These are phyloP conservation scores for Plecotus auritus DNA, from an alignment of 2,113 vertebrate genomes.

Conservation along the genomic window DNA sequence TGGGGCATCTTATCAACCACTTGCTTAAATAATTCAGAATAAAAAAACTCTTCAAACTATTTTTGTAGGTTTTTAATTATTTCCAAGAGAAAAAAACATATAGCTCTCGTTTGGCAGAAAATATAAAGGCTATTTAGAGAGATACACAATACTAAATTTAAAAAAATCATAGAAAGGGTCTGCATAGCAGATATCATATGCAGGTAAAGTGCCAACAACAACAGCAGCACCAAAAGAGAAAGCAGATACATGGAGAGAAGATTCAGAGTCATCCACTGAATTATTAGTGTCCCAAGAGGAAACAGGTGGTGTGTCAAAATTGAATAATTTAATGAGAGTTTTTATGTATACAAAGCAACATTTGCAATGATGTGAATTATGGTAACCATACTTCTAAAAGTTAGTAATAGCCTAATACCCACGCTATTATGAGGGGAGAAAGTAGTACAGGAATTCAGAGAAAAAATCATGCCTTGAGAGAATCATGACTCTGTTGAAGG, in stretches of 20 bases:
- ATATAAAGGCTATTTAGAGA: not conserved
- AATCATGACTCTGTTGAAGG: not conserved
- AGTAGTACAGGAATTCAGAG: not conserved
- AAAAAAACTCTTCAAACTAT: not conserved
- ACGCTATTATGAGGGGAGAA: not conserved
- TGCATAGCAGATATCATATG: not conserved
- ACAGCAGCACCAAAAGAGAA: slow-evolving; percentile 13
- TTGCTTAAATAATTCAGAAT: not conserved
- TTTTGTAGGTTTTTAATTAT: not conserved
- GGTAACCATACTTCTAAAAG: not conserved
- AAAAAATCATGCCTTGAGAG: not conserved
- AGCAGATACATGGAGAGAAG: not conserved
- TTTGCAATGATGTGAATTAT: not conserved
- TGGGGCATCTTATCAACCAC: not conserved
- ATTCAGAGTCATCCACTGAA: not conserved
- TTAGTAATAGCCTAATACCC: not conserved
- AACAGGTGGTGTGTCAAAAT: slow-evolving; percentile 43
- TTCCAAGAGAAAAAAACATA: not conserved
- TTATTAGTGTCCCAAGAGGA: slow-evolving; percentile 37
- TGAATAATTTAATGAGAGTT: slow-evolving; percentile 15
- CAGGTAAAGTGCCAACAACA: not conserved
- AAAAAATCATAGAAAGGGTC: not conserved
- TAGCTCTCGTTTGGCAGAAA: not conserved
- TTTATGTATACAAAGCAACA: slow-evolving; percentile 28
- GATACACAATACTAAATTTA: not conserved